phyloP scores from a whole-genome alignment of 1,140 invertebrate genomes.

The Aphaenogaster floridana region DNA sequence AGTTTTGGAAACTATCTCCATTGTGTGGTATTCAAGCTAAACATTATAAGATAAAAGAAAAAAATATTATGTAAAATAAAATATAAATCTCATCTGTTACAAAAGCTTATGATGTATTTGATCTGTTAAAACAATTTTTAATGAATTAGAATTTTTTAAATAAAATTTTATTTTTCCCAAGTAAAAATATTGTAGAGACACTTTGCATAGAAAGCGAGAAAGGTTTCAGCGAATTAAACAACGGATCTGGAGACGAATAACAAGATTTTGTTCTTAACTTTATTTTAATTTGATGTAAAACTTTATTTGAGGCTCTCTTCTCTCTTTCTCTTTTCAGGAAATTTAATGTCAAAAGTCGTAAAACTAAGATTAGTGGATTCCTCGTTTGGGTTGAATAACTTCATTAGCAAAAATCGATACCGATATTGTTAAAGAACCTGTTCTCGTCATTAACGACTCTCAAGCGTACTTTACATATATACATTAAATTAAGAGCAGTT shows the following conservation, averaged over 20 bases:
- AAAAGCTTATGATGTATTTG: background rate
- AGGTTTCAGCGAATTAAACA: background rate
- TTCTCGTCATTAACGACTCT: background rate
- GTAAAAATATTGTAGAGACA: background rate
- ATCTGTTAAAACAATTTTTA: background rate
- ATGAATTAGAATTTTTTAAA: background rate
- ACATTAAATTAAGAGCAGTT: background rate
- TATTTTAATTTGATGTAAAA: constrained; percentile 6
- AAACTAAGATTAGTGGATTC: background rate
- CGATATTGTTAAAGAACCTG: background rate
- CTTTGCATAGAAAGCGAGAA: background rate
- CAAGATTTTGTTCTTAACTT: background rate
- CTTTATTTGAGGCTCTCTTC: background rate
- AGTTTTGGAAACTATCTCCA: background rate
- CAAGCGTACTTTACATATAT: background rate
- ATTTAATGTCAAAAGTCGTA: background rate
- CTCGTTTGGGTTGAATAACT: background rate
- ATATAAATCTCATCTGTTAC: background rate
- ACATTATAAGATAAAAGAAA: background rate
- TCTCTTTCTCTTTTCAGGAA: background rate
- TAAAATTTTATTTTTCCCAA: background rate
- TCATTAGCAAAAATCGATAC: background rate
- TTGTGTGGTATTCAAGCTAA: background rate
- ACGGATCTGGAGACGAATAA: background rate
- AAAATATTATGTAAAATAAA: constrained; percentile 7